These are phyloP conservation scores for Menura novaehollandiae DNA, from an alignment of 2,113 vertebrate species.

Conservation along the genomic window DNA sequence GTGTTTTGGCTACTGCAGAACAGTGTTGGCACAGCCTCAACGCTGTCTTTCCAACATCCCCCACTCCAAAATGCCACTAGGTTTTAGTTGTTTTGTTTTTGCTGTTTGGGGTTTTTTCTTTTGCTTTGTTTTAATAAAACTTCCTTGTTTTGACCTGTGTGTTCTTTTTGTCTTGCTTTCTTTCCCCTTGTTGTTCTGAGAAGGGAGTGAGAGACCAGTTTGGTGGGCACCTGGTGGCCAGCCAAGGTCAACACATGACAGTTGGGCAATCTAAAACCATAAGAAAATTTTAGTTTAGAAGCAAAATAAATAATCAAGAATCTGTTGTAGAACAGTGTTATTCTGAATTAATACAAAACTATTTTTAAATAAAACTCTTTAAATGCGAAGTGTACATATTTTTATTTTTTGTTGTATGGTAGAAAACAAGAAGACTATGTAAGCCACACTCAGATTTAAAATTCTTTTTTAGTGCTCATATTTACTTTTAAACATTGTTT, in stretches of 20 bases:
- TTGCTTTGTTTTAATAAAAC: neutral
- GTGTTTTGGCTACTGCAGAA: neutral
- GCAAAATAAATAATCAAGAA: neutral
- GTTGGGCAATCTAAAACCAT: neutral
- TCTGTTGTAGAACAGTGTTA: neutral
- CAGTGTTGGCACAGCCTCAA: neutral
- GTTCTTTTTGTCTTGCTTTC: neutral
- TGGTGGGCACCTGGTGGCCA: neutral
- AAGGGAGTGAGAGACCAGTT: fast-evolving
- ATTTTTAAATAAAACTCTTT: neutral
- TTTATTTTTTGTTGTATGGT: neutral
- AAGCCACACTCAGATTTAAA: neutral
- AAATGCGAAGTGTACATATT: neutral
- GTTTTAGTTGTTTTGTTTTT: neutral
- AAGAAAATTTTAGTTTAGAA: neutral
- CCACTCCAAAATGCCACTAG: no score
- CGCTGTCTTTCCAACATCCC: neutral
- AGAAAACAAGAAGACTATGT: neutral
- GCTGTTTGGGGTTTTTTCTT: neutral
- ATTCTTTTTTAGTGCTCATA: neutral
- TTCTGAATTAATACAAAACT: neutral
- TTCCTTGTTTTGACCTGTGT: fast-evolving
- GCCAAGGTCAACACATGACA: neutral
- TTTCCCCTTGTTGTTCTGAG: neutral
- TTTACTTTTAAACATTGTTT: neutral